Evolutionary conservation across 2,888 invertebrate species (phyloP).

Genomic region (Callosobruchus maculatus): DNA sequence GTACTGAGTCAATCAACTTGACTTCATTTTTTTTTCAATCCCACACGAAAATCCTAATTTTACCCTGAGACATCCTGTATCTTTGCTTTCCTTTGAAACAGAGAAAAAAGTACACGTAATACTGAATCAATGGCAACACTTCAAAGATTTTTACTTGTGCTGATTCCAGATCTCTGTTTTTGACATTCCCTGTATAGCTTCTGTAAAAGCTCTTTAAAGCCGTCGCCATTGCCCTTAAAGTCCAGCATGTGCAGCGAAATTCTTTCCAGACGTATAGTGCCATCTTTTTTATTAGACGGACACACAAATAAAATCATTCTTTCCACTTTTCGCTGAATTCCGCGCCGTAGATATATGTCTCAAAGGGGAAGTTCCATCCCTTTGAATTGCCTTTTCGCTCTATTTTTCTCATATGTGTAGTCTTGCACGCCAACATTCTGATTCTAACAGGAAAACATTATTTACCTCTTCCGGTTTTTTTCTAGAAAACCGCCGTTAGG

Average conservation of each 20-base stretch:
- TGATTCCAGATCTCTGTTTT: too few relatives aligned
- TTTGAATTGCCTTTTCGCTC: not conserved
- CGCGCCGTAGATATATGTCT: not conserved
- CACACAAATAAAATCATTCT: not conserved
- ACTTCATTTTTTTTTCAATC: too few relatives aligned
- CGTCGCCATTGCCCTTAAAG: not conserved
- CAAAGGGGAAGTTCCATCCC: not conserved
- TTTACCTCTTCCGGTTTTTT: not conserved
- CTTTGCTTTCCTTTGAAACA: too few relatives aligned
- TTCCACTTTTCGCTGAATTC: not conserved
- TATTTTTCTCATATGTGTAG: not conserved
- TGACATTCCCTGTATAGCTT: too few relatives aligned
- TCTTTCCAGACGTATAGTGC: not conserved
- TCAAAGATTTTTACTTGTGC: too few relatives aligned
- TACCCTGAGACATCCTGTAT: too few relatives aligned
- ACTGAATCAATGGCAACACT: too few relatives aligned
- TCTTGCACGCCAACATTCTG: not conserved
- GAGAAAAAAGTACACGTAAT: too few relatives aligned
- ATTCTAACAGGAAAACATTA: not conserved
- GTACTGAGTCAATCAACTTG: too few relatives aligned
- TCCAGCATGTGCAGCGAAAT: not conserved
- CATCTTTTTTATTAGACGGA: not conserved
- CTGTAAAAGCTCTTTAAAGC: not conserved
- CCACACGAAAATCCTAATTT: too few relatives aligned
- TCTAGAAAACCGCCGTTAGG: not conserved